Evolutionary conservation across 2,888 invertebrate genomes (phyloP), one percentile per base, ranked within the genome.

Genomic region (Byasa hedistus): DNA sequence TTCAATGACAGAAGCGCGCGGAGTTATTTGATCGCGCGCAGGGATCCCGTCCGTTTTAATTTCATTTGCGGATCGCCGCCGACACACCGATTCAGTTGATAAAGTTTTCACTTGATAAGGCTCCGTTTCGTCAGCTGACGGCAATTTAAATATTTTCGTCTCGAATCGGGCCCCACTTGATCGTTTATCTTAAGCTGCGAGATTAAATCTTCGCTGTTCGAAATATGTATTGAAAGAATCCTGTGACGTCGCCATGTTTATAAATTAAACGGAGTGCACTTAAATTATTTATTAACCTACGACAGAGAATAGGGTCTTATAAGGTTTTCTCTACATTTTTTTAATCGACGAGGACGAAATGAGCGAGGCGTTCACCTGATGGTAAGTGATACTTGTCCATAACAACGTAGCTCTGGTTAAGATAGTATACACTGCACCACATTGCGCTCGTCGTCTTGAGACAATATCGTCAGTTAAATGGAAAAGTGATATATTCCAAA

Each of bases 61-160:
- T 67, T 65, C 64, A 59, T 64, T 68, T 64, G 62, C 60, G 66
- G 60, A 59, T 63, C 61, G 66, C 23, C 48, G 44, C 39, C 52
- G 68, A 64, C 65, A 64, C 66, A 36, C 65, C 59, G 69, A 70
- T 70, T 59, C 54, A 48, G 58, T 58, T 62, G 70, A 70, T 70
- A 69, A 70, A 68, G 55, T 65, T 64, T 66, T 62, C 56, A 64
- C 55, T 64, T 56, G 67, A 68, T 70, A 68, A 70, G 32, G 65
- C 56, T 57, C 32, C 52, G 57, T 68, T 69, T 68, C 64, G 61
- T 68, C 66, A 60, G 62, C 59, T 61, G 64, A 52, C 63, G 51
- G 64, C 64, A 63, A 65, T 66, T 69, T 68, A 68, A 69, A 64
- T 64, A 61, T 66, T 66, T 66, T 69, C 56, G 61, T 61, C 57